Evolutionary conservation across 2,888 invertebrate species (phyloP).

Genomic region (Acleris laterana): DNA sequence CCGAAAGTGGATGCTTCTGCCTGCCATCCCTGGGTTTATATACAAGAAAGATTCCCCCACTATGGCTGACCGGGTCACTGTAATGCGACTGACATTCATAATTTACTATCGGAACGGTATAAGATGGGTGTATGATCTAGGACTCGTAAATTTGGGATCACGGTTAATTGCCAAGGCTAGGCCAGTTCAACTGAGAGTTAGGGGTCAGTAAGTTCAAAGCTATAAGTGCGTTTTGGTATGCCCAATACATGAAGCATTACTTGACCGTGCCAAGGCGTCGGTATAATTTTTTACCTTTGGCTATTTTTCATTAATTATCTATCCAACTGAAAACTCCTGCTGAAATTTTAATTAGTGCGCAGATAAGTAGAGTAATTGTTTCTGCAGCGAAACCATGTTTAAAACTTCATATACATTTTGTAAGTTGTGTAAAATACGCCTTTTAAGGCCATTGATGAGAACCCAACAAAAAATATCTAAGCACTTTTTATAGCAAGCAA

Average conservation of each 20-base stretch:
- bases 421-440: no score
- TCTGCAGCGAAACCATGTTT: no score
- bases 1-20: slow-evolving; percentile 62
- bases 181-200: slow-evolving; percentile 12
- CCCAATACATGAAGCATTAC: no score
- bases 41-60: slow-evolving; percentile 71
- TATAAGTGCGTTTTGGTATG: not conserved
- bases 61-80: slow-evolving; percentile 64
- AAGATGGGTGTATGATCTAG: slow-evolving; percentile 58
- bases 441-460: no score
- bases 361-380: no score
- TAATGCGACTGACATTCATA: slow-evolving; percentile 71
- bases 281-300: no score
- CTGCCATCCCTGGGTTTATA: slow-evolving; percentile 74
- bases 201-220: slow-evolving; percentile 21
- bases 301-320: no score
- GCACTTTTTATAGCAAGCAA: not conserved
- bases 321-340: no score
- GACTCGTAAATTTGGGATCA: slow-evolving; percentile 55
- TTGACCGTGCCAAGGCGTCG: no score
- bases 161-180: slow-evolving; percentile 27
- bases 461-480: not conserved
- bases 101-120: slow-evolving; percentile 72
- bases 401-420: no score
- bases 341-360: no score